Evolutionary conservation across 2,797 vertebrate genomes (phyloP).

Genomic region (Onychomys arenicola): DNA sequence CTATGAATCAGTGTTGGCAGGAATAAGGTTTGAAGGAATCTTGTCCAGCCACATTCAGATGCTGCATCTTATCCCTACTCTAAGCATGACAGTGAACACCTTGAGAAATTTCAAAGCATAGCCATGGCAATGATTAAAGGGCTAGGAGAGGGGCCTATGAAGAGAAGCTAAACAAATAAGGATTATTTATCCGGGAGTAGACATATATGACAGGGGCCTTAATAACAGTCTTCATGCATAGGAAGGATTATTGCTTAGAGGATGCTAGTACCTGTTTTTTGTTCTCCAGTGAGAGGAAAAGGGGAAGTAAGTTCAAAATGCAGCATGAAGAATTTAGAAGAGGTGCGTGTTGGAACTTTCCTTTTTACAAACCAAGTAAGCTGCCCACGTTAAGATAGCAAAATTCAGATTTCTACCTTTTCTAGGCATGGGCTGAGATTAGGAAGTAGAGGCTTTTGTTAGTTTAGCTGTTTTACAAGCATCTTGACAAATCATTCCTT

Average conservation of each 20-base stretch:
- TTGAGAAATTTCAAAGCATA: constrained; percentile 73
- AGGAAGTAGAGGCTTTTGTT: neutral
- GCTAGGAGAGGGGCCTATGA: constrained; percentile 9
- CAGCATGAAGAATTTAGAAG: constrained; percentile 48
- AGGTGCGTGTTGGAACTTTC: neutral
- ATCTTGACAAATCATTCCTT: neutral
- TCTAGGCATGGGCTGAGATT: neutral
- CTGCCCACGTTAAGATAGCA: neutral
- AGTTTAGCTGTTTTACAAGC: neutral
- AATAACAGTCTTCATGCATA: constrained; percentile 71
- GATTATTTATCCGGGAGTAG: constrained; percentile 68
- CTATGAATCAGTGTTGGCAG: neutral
- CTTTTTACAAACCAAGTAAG: constrained; percentile 29
- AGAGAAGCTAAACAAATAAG: constrained; percentile 71
- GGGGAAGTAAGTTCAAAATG: constrained; percentile 58
- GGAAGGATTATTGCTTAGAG: constrained; percentile 63
- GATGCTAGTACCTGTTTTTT: constrained; percentile 65
- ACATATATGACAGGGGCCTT: constrained; percentile 69
- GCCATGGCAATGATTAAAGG: constrained; percentile 75
- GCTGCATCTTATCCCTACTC: neutral
- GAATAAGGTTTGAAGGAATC: constrained; percentile 38
- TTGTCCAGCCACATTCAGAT: constrained; percentile 55
- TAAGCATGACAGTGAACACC: constrained; percentile 43
- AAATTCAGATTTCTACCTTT: neutral
- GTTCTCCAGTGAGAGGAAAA: constrained; percentile 54